These are phyloP conservation scores for Dryobates pubescens DNA, from an alignment of 2,797 vertebrate genomes.

Conservation along the genomic window DNA sequence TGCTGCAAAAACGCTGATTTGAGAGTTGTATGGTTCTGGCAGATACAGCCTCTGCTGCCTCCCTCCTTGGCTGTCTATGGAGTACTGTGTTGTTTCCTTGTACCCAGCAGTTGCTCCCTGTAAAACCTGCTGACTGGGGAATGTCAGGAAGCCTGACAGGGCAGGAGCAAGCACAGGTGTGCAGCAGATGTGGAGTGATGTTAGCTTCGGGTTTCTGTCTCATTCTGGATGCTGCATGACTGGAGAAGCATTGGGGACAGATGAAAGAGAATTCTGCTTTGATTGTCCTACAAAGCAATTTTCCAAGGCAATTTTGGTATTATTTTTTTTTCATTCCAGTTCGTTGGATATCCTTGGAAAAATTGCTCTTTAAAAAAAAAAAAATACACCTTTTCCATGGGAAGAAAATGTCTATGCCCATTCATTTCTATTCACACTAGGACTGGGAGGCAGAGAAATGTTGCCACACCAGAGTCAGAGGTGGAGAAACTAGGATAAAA, in stretches of 20 bases:
- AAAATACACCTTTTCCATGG: background rate
- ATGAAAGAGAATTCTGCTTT: background rate
- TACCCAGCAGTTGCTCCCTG: background rate
- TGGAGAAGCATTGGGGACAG: background rate
- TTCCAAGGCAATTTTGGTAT: background rate
- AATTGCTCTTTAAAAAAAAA: background rate
- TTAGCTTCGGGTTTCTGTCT: background rate
- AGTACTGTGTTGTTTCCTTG: background rate
- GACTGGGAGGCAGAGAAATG: background rate
- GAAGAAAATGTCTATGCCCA: background rate
- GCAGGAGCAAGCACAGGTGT: background rate
- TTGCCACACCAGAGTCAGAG: background rate
- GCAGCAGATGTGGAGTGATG: background rate
- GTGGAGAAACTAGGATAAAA: conserved; percentile 3
- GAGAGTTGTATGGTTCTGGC: background rate
- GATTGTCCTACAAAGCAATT: background rate
- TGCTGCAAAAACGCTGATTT: background rate
- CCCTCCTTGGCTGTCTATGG: background rate
- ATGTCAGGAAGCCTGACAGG: background rate
- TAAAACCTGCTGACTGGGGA: background rate
- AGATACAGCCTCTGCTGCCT: background rate
- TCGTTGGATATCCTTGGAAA: background rate
- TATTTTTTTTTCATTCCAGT: background rate
- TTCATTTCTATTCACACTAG: background rate
- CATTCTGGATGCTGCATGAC: background rate